Conservation (phyloP, 92 coral and sea anemone species). For the Phenganax stokvisi region DNA sequence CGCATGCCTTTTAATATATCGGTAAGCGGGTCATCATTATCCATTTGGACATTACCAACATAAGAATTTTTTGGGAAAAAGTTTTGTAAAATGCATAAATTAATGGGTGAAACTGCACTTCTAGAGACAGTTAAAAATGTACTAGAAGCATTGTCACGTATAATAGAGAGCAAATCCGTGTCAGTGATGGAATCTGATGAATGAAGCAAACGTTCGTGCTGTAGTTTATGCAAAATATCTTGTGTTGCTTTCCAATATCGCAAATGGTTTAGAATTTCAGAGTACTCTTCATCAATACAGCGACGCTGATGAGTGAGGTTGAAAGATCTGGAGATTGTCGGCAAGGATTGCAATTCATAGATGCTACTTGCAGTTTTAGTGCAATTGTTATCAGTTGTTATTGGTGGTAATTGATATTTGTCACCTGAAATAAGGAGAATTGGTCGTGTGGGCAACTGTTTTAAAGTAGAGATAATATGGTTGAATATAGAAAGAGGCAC, state of each 20-base stretch:
- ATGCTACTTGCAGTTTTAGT: neutral
- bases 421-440: slow-evolving; percentile 26
- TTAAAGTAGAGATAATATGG: slow-evolving; percentile 23
- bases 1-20: slow-evolving; percentile 4
- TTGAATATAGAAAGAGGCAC: slow-evolving; percentile 11
- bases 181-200: neutral
- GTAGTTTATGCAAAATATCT: neutral
- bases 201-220: neutral
- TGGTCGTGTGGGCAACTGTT: slow-evolving; percentile 26
- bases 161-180: neutral
- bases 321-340: neutral
- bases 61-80: neutral
- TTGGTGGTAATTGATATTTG: slow-evolving; percentile 38
- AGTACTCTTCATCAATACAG: slow-evolving; percentile 11
- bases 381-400: neutral
- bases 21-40: neutral
- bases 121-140: slow-evolving; percentile 26
- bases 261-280: neutral
- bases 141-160: neutral
- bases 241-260: neutral
- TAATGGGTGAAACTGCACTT: slow-evolving; percentile 7
- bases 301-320: slow-evolving; percentile 7
- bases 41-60: slow-evolving; percentile 16
- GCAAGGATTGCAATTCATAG: neutral
- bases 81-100: neutral